Percentiles rank a stretch among this genome's conserved stretches.
Evolutionary conservation across 2,888 invertebrate species (phyloP).

Genomic region (Ctena decussata): DNA sequence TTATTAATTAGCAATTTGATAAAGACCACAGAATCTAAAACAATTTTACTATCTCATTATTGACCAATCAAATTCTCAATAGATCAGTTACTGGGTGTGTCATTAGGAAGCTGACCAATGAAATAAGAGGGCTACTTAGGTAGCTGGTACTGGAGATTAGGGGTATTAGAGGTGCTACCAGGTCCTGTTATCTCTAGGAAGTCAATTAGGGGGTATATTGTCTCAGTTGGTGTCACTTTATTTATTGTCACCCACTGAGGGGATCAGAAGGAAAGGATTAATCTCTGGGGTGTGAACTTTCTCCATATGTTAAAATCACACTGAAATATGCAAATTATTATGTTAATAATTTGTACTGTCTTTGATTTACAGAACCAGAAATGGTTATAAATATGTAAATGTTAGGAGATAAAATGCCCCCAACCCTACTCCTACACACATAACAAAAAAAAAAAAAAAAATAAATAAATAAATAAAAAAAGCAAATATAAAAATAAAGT

Average conservation of each 20-base stretch:
- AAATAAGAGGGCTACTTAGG: not conserved
- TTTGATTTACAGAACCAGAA: not conserved
- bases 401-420: no score
- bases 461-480: no score
- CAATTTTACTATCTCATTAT: not conserved
- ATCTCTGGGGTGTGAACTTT: not conserved
- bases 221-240: not conserved
- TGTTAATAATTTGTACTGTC: not conserved
- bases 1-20: not conserved
- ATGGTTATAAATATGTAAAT: not conserved
- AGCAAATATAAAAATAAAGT: no score
- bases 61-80: not conserved
- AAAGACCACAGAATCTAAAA: not conserved
- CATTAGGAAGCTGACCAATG: not conserved
- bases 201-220: not conserved
- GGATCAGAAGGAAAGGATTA: not conserved
- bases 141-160: slow-evolving; percentile 1
- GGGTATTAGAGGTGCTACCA: not conserved
- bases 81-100: not conserved
- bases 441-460: no score
- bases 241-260: slow-evolving; percentile 7
- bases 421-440: no score
- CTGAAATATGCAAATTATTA: slow-evolving; percentile 3
- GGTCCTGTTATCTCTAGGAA: not conserved
- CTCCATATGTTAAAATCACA: slow-evolving; percentile 1